phyloP scores from a whole-genome alignment of 2,797 vertebrate genomes.

The Poecilia gillii region DNA sequence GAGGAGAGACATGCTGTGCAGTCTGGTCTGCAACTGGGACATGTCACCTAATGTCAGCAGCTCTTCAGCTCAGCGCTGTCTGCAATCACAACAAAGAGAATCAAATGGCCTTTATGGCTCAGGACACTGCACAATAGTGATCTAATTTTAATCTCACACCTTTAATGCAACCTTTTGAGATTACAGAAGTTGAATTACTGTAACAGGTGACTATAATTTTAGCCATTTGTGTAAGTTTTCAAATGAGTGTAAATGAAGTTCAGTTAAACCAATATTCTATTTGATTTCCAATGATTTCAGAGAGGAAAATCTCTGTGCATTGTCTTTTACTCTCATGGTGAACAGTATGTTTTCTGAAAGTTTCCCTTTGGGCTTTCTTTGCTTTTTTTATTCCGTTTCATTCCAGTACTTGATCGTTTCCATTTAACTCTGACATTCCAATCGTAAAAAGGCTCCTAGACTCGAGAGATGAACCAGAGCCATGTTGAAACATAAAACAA shows the following conservation, averaged over 20 bases:
- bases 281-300: background rate
- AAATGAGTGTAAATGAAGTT: background rate
- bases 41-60: constrained; percentile 43
- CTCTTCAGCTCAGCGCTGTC: constrained; percentile 28
- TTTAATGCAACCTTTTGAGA: background rate
- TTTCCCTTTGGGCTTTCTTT: background rate
- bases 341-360: background rate
- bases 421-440: background rate
- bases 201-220: background rate
- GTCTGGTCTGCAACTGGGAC: constrained; percentile 59
- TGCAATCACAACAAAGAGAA: constrained; percentile 6
- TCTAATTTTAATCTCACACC: constrained; percentile 2
- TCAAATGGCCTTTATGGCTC: background rate
- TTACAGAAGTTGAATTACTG: background rate
- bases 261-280: background rate
- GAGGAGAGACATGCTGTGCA: constrained; percentile 41
- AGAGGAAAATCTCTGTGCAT: background rate
- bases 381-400: background rate
- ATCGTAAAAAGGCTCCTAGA: background rate
- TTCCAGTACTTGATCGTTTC: background rate
- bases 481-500: background rate
- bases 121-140: background rate
- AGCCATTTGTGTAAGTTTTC: background rate
- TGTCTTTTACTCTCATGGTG: background rate
- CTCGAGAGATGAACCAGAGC: background rate